Conservation (phyloP, 2,888 invertebrate genomes). For the Mongoloraphidia duomilia region DNA sequence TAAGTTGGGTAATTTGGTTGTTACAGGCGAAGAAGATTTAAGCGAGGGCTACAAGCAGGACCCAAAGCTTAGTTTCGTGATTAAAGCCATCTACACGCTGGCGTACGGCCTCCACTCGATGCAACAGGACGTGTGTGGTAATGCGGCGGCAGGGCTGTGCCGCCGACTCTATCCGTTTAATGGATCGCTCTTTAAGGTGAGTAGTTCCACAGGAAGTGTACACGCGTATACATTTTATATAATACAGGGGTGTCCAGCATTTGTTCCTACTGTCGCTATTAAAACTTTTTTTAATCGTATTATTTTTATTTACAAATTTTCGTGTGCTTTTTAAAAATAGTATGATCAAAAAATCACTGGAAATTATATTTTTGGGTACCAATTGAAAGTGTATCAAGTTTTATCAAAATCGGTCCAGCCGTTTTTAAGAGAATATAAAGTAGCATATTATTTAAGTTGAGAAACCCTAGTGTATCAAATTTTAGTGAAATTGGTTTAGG, state of each 20-base stretch:
- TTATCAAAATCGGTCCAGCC: too few relatives aligned
- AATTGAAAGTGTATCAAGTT: too few relatives aligned
- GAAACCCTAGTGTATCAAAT: too few relatives aligned
- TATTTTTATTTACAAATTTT: too few relatives aligned
- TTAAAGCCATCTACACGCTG: conserved; percentile 62
- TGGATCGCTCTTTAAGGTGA: conserved; percentile 47
- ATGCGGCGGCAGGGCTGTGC: conserved; percentile 37
- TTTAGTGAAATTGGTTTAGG: too few relatives aligned
- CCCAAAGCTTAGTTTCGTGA: conserved; percentile 65
- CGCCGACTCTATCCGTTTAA: conserved; percentile 54
- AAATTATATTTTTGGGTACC: too few relatives aligned
- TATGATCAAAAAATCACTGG: too few relatives aligned
- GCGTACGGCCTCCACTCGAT: conserved; percentile 59
- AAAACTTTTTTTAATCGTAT: too few relatives aligned
- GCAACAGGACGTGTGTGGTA: conserved; percentile 48
- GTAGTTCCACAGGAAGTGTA: background rate
- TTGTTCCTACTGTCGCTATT: background rate
- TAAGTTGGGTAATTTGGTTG: conserved; percentile 2
- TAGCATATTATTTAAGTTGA: too few relatives aligned
- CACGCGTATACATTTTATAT: too few relatives aligned
- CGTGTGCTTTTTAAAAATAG: too few relatives aligned
- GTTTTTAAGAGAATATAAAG: too few relatives aligned
- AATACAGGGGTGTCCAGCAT: background rate
- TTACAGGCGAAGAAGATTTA: conserved; percentile 41
- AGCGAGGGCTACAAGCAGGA: conserved; percentile 48